Evolutionary conservation across 2,888 invertebrate genomes (phyloP), one percentile per base, ranked within the genome.

Genomic region (Caenorhabditis sp.): DNA sequence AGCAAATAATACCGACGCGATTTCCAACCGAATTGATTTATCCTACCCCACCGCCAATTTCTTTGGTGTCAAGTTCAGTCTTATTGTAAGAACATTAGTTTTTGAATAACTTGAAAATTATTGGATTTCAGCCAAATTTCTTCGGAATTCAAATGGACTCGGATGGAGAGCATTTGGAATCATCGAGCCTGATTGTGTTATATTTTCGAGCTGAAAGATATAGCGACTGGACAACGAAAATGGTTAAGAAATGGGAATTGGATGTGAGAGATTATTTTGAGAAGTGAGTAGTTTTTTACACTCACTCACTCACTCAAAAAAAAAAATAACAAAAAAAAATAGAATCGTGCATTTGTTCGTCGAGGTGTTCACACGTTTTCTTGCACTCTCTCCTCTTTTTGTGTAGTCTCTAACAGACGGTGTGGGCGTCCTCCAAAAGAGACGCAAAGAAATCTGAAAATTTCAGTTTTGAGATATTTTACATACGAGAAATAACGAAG

Each of bases 141-240:
- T 73, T 71, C 27, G 70, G 74, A 51, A 69, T 76, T 31, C 27
- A 36, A 1, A 31, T 71, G 37, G 37, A 59, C 3, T 6, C 59
- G 0, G 71, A 76, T 36, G 76, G 72, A 8, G n/a, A 69, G 54
- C 65, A 66, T 24, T 58, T 76, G 58, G 61, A 72, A 31, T 67
- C 69, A 63, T 71, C 71, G 14, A 69, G 62, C 58, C 55, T 76
- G 61, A 71, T 71, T 59, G 75, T 82, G 51, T 67, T 79, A 24
- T 79, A 81, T 57, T 79, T 83, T 66, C 76, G 81, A 54, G 82
- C 81, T 19, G 82, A 82, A 69, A 62, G 76, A 23, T 72, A 81
- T 66, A 72, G 63, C 21, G 66, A 72, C 17, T 82, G 82, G 82
- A 68, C 73, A 14, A 77, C 78, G 36, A 73, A 77, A 27, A 69